Evolutionary conservation across 1,140 invertebrate species (phyloP).

Genomic region (Ectropis grisescens): DNA sequence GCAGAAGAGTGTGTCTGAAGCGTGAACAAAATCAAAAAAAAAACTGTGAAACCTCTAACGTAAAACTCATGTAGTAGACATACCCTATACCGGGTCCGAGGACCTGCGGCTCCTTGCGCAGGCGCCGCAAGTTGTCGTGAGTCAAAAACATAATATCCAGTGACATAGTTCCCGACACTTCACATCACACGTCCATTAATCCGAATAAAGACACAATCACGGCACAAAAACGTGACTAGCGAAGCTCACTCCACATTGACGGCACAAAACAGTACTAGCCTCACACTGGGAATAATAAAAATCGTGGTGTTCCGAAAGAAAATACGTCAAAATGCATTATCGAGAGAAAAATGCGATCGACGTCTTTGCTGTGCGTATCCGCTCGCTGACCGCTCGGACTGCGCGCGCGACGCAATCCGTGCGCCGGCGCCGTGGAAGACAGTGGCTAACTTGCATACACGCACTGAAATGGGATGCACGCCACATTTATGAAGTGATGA

Average conservation of each 20-base stretch:
- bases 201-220: too few relatives aligned
- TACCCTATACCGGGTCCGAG: slow-evolving; percentile 64
- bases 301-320: slow-evolving; percentile 15
- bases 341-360: slow-evolving; percentile 12
- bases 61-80: too few relatives aligned
- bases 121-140: slow-evolving; percentile 62
- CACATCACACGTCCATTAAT: too few relatives aligned
- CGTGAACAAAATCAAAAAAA: too few relatives aligned
- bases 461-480: too few relatives aligned
- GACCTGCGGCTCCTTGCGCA: slow-evolving; percentile 59
- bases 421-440: slow-evolving; percentile 11
- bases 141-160: slow-evolving; percentile 69
- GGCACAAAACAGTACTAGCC: slow-evolving; percentile 11
- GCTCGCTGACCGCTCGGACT: slow-evolving; percentile 16
- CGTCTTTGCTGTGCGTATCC: not conserved
- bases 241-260: slow-evolving; percentile 13
- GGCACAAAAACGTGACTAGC: too few relatives aligned
- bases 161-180: slow-evolving; percentile 33
- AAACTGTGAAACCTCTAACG: too few relatives aligned
- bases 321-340: slow-evolving; percentile 62
- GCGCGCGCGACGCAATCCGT: slow-evolving; percentile 14
- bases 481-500: too few relatives aligned
- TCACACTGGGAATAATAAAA: too few relatives aligned
- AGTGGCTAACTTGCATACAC: slow-evolving; percentile 17
- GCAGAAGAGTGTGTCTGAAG: too few relatives aligned